These are phyloP conservation scores for Echinometra lucunter DNA, from an alignment of 53 echinoderm and acorn worm genomes.

Conservation along the genomic window DNA sequence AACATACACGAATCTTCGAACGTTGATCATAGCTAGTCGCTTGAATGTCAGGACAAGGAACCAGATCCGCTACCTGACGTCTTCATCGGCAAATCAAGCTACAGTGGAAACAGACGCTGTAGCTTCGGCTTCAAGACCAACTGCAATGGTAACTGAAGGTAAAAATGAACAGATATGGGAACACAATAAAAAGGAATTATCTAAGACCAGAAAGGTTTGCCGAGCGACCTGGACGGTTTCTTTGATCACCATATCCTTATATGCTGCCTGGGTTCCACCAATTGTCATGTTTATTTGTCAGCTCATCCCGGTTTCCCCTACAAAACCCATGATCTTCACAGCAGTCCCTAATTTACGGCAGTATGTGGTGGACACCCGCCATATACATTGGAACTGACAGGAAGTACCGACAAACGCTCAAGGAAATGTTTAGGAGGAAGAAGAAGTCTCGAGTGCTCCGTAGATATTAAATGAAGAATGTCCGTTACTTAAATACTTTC, in stretches of 20 bases:
- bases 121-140: background rate
- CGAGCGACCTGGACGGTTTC: conserved; percentile 18
- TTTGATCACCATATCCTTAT: conserved; percentile 3
- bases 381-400: conserved; percentile 34
- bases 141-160: background rate
- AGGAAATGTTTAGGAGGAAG: background rate
- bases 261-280: conserved; percentile 25
- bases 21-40: conserved; percentile 12
- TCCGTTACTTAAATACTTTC: background rate
- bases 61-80: background rate
- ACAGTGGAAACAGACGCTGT: background rate
- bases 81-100: background rate
- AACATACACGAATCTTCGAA: conserved; percentile 19
- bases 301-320: background rate
- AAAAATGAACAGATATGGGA: background rate
- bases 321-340: background rate
- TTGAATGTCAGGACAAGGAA: background rate
- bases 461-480: background rate
- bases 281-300: background rate
- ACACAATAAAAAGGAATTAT: background rate
- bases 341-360: background rate
- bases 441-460: background rate
- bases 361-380: conserved; percentile 37
- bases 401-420: conserved; percentile 3
- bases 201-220: background rate